Evolutionary conservation across 2,888 invertebrate genomes (phyloP).

Genomic region (Lochmaea crataegi): DNA sequence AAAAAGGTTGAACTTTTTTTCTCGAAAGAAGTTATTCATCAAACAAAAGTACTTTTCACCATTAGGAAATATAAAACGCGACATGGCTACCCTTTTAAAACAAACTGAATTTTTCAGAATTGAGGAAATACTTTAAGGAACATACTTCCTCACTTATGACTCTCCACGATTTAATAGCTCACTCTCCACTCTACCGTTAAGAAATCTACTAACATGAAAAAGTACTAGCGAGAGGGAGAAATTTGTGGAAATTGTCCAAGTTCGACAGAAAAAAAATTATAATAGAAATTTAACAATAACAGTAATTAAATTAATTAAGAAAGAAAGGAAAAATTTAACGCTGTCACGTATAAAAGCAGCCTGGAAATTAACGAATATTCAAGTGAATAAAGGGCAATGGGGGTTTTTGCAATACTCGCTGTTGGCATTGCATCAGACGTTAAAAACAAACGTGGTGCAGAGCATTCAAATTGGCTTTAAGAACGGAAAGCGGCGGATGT

Average conservation of each 20-base stretch:
- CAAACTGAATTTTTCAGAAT: conserved; percentile 49
- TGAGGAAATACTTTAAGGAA: conserved; percentile 47
- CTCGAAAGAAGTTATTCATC: neutral
- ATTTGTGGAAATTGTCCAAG: conserved; percentile 21
- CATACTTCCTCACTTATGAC: conserved; percentile 44
- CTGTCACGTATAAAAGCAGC: conserved; percentile 39
- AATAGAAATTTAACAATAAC: conserved; percentile 15
- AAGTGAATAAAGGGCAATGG: conserved; percentile 24
- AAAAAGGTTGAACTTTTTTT: neutral
- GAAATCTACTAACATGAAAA: conserved; percentile 30
- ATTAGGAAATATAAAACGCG: conserved; percentile 36
- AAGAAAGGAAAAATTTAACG: conserved; percentile 39
- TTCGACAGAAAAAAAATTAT: neutral
- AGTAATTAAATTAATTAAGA: conserved; percentile 41
- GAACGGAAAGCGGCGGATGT: neutral
- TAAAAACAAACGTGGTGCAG: conserved; percentile 38
- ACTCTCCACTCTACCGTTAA: conserved; percentile 30
- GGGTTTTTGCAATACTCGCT: conserved; percentile 20
- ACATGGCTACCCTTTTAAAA: conserved; percentile 42
- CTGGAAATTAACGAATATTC: conserved; percentile 33
- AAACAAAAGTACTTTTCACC: conserved; percentile 14
- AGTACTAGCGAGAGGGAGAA: conserved; percentile 22
- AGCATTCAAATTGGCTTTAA: conserved; percentile 28
- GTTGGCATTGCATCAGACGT: neutral
- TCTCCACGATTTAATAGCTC: conserved; percentile 28